Evolutionary conservation across 2,113 vertebrate genomes (phyloP), one percentile per base, ranked within the genome.

Genomic region (Osmerus eperlanus): DNA sequence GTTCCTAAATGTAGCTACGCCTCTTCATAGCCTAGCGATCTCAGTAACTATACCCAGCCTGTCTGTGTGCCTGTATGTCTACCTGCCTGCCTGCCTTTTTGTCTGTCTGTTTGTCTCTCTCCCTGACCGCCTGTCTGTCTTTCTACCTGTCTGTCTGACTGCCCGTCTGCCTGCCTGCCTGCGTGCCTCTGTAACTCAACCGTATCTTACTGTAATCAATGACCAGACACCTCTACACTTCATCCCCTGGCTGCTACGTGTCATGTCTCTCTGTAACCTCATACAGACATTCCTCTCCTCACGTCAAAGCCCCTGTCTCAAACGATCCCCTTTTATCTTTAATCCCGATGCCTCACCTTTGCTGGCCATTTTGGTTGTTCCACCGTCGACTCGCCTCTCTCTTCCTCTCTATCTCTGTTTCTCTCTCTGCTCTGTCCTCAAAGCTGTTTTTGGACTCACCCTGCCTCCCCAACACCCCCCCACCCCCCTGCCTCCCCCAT

Each of bases 381-480:
- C 72, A 84, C 63, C 76, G 58, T 72, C 23, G 73, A 71, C 77
- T 67, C 70, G 68, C 68, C 75, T 84, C 58, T 60, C 74, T 41
- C 72, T 67, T 70, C 73, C 73, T 71, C 85, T 64, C 74, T 68
- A 81, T 60, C 67, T 76, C 71, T 68, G 32, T 18, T 59, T 55
- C 41, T 52, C 54, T 28, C 54, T 63, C 58, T 41, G 67, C 75
- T 61, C 73, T 60, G 75, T 73, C 69, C 74, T 71, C 73, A 66
- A 77, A 80, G 87, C 90, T 91, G 86, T 90, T 92, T 92, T 90
- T 90, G 87, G 89, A 84, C 75, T 56, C 71, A 76, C 76, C 65
- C 81, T 89, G 87, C 88, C 83, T 81, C 73, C 85, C 90, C 90
- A 91, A 89, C 90, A 90, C 9, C 41, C 36, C 36, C 36, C 36